phyloP scores from a whole-genome alignment of 2,888 invertebrate genomes.

The Dyspetes luteomarginatus region DNA sequence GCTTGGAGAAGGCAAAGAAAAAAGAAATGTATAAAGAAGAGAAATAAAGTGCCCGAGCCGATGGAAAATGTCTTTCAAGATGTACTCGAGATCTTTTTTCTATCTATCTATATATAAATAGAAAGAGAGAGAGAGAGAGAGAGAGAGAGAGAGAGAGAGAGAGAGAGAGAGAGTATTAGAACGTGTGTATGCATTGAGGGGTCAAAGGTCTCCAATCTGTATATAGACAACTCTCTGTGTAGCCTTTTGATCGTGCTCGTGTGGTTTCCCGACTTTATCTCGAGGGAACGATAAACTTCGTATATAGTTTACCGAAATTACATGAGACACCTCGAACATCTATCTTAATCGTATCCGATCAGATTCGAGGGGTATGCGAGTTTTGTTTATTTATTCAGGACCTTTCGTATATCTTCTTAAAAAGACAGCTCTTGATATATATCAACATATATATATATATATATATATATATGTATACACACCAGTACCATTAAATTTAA shows the following conservation, averaged over 20 bases:
- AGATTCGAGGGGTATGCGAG: conserved; percentile 44
- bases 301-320: conserved; percentile 78
- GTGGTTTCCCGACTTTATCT: conserved; percentile 57
- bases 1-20: conserved; percentile 18
- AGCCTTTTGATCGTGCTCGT: not conserved
- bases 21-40: conserved; percentile 22
- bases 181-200: too few species aligned
- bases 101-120: conserved; percentile 10
- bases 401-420: not conserved
- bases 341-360: conserved; percentile 39
- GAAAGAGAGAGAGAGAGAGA: too few species aligned
- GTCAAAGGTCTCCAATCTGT: conserved; percentile 45
- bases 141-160: too few species aligned
- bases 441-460: too few species aligned
- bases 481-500: not conserved
- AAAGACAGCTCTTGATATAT: not conserved
- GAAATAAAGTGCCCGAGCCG: conserved; percentile 54
- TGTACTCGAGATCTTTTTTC: conserved; percentile 25
- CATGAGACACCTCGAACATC: conserved; percentile 67
- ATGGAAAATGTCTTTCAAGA: conserved; percentile 47
- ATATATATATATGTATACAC: too few species aligned
- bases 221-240: not conserved
- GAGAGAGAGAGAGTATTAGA: too few species aligned
- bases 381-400: conserved; percentile 32
- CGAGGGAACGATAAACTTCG: conserved; percentile 77